Evolutionary conservation across 2,113 vertebrate genomes (phyloP).

Genomic region (Sphaerodactylus townsendi): DNA sequence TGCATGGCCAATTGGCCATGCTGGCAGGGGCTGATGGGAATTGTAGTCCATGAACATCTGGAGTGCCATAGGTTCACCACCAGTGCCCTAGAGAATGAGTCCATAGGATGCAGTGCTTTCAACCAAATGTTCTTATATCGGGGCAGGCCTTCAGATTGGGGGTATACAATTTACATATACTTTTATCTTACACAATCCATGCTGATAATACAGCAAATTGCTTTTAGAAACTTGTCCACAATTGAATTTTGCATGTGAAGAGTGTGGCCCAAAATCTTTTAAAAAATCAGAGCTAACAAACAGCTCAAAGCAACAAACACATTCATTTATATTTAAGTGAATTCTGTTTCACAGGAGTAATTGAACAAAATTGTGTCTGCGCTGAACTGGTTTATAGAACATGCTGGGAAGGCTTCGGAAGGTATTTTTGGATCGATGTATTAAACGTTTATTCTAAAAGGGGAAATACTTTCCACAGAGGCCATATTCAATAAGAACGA

Average conservation of each 20-base stretch:
- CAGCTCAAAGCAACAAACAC: background rate
- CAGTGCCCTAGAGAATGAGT: background rate
- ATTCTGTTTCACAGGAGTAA: background rate
- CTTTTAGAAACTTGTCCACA: background rate
- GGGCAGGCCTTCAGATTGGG: background rate
- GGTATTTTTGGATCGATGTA: background rate
- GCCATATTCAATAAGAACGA: background rate
- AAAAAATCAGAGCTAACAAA: background rate
- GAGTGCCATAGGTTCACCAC: too few relatives aligned
- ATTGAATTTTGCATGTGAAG: background rate
- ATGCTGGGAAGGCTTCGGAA: background rate
- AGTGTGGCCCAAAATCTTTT: background rate
- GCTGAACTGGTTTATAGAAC: background rate
- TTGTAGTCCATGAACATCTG: too few relatives aligned
- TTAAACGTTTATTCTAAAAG: background rate
- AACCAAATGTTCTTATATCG: background rate
- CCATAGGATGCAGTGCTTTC: background rate
- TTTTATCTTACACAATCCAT: background rate
- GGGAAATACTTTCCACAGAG: background rate
- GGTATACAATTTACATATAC: conserved; percentile 7
- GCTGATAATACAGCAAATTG: background rate
- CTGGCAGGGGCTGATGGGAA: too few relatives aligned
- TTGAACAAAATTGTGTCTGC: background rate
- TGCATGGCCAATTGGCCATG: too few relatives aligned
- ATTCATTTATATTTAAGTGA: background rate